phyloP scores from a whole-genome alignment of 92 coral and sea anemone genomes.

The Heteractis magnifica region DNA sequence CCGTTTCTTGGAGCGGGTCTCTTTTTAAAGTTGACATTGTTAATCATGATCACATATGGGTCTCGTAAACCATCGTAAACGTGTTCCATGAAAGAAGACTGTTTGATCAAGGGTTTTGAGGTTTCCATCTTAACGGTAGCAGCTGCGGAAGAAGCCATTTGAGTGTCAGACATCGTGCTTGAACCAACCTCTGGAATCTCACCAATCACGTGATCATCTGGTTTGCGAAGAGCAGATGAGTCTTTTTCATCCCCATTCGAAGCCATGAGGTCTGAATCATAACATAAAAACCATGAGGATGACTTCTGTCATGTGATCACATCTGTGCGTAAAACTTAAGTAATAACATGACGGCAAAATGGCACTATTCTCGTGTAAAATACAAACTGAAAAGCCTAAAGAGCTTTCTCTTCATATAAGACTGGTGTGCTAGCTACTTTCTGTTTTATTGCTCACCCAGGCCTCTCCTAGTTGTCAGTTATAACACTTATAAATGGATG shows the following conservation, averaged over 20 bases:
- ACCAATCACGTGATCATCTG: not conserved
- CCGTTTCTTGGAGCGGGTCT: slow-evolving; percentile 71
- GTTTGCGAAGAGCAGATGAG: not conserved
- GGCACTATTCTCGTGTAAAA: too few species aligned
- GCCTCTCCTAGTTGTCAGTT: too few species aligned
- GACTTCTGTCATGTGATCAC: not conserved
- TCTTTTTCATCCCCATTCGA: not conserved
- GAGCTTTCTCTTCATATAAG: too few species aligned
- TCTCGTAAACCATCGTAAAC: slow-evolving; percentile 70
- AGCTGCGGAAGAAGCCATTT: not conserved
- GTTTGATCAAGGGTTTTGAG: slow-evolving; percentile 7
- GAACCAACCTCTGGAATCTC: not conserved
- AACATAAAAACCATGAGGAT: not conserved
- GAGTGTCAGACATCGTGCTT: not conserved
- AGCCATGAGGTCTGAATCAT: not conserved
- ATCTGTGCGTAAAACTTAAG: too few species aligned
- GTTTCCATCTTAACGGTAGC: not conserved
- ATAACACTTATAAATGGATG: not conserved
- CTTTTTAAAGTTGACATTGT: slow-evolving; percentile 66
- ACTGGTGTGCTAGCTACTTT: too few species aligned
- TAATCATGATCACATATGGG: slow-evolving; percentile 77
- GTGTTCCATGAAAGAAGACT: slow-evolving; percentile 21
- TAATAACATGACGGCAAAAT: too few species aligned
- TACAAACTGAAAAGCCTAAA: too few species aligned
- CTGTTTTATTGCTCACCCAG: too few species aligned